Base-by-base conservation (phyloP, 2,113 vertebrate species). In the Protomyctophum bolini region DNA sequence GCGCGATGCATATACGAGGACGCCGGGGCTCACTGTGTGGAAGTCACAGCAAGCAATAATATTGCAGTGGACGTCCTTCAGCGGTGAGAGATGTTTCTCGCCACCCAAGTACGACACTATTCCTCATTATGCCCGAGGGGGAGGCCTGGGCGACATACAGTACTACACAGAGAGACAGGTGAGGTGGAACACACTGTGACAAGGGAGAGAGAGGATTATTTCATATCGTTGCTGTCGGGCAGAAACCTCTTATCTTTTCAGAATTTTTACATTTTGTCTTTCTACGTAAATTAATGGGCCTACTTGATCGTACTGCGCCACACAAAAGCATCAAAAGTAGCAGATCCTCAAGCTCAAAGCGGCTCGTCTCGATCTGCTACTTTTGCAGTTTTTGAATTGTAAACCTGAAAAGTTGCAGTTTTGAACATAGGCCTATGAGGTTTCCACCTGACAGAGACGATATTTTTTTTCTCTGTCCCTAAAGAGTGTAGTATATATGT, bases 1-100 rank as follows among this genome's bases (percentile, higher is more conserved):
- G 92, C 93, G 92, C 95, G 95, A 96, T 97, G 95, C 97, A 97
- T 97, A 97, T 95, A 94, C 94, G 91, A 21, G 21, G 21, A 21
- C 21, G 94, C 93, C 90, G 86, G 89, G 91, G 93, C 94, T 94
- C 95, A 94, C 91, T 77, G 5, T 91, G 91, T 92, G 71, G 79
- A 87, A 89, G 95, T 95, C 92, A 92, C 91, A 91, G 91, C 76
- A 92, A 93, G 94, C 92, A 94, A 94, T 97, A 95, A 96, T 97
- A 95, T 94, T 87, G 86, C 90, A 83, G 86, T 63, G 86, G 90
- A 90, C 93, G 93, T 92, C 90, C 91, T 91, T 89, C 82, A 59
- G 76, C 79, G 71, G 81, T 76, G 81, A 79, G 80, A 76, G 66
- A 75, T 79, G 73, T 21, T 21, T 68, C 63, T 72, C 72, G 70